These are phyloP conservation scores for Dendrocincla fuliginosa DNA, from an alignment of 2,797 vertebrate species.

Conservation along the genomic window DNA sequence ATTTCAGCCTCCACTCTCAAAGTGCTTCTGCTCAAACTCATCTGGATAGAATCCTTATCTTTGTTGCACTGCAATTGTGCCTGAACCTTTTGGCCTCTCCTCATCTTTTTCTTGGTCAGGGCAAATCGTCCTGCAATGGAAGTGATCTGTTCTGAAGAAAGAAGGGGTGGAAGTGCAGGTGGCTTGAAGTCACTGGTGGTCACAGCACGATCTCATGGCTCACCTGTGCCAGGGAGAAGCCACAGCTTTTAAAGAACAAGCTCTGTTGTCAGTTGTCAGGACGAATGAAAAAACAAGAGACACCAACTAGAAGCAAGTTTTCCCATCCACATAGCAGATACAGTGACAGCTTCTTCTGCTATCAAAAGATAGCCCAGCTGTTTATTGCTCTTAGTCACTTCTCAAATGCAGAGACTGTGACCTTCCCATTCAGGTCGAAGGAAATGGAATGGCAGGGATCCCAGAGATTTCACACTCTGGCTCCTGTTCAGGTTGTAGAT, in stretches of 20 bases:
- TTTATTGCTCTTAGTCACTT: not conserved
- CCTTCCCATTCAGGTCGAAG: not conserved
- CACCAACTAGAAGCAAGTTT: not conserved
- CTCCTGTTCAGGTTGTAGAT: not conserved
- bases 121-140: not conserved
- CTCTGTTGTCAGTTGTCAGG: fast-evolving
- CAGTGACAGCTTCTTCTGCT: not conserved
- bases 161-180: not conserved
- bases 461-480: not conserved
- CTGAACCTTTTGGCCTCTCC: not conserved
- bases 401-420: not conserved
- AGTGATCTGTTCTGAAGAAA: not conserved
- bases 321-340: not conserved
- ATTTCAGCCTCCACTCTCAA: not conserved
- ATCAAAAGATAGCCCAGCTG: not conserved
- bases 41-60: not conserved
- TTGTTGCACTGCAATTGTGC: fast-evolving
- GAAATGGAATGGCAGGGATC: not conserved
- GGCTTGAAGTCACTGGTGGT: not conserved
- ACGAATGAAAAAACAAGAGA: fast-evolving
- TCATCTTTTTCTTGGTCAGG: not conserved
- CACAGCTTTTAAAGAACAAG: not conserved
- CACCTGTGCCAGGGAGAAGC: not conserved
- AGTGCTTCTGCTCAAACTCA: not conserved
- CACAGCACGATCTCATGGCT: not conserved